Base-by-base conservation (phyloP, 2,888 invertebrate species). In the Philopedon plagiatum region DNA sequence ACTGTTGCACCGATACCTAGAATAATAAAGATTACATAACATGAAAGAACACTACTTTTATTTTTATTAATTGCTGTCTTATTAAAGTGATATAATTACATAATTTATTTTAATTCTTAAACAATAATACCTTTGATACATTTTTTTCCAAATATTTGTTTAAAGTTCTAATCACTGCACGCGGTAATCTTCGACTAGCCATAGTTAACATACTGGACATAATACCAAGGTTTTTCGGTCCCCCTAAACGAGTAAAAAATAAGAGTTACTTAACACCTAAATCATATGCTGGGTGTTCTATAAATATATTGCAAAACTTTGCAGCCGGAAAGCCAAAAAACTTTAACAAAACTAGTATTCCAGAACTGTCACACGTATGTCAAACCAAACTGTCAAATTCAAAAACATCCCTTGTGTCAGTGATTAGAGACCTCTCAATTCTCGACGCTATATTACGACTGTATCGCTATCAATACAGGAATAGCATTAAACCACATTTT, bases 141-240 rank as follows among this genome's bases (percentile, higher is more conserved):
- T 77, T 79, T 76, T 79, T 81, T 74, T 82, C 83, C 72, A 83
- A 58, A 76, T 76, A 79, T 76, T 81, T 83, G 74, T 80, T 80
- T 76, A 83, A 69, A 66, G 79, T 78, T 58, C 82, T 80, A 49
- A 81, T 60, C 78, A 84, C 81, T 78, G 81, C 78, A 73, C 86
- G 85, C 76, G 86, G 86, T 79, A 88, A 77, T 79, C 83, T 86
- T 76, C 88, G 86, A 76, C 86, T 83, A 75, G 87, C 84, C 78
- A 87, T 80, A 66, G 85, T 85, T 76, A 88, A 83, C 83, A 89
- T 81, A 75, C 74, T 78, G 62, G 81, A 79, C 81, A 81, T 81
- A 64, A 65, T 56, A 39, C 23, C 34, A n/a, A 26, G 46, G 32
- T 15, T 13, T 51, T 5, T 49, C 19, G 5, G 26, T 3, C 37